Base-by-base conservation (phyloP, 2,888 invertebrate species). In the Heliconius ethilla region DNA sequence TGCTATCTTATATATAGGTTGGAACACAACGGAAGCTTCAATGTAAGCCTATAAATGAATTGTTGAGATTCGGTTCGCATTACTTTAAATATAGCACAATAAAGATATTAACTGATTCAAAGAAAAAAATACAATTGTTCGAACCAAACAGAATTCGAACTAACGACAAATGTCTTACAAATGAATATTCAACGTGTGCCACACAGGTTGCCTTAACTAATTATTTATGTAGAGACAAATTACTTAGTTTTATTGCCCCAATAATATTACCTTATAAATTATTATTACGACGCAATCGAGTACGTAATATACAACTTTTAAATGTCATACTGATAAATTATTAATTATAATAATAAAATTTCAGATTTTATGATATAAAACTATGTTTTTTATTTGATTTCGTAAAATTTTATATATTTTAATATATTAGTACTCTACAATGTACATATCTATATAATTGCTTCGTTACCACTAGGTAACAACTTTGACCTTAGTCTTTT, bases 241-340 rank as follows among this genome's bases (percentile, higher is more conserved):
- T 69, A 69, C 33, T 69, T 25, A 40, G 25, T 69, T 69, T 69
- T 69, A 69, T 69, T 69, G n/a, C 67, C 25, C 13, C 62, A 63
- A 69, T 40, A 40, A 69, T 69, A 69, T 69, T 69, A 69, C 67
- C 67, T 40, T 69, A 69, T 69, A 69, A 69, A 69, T 69, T 69
- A 40, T n/a, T 40, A n/a, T 40, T 69, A 69, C 15, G 67, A 69
- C 40, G 25, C 15, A 6, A n/a, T 13, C 22, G 33, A 3, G 13
- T 40, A 69, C 67, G 15, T 40, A 7, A 69, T 15, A 40, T 69
- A 40, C 13, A 40, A 33, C 37, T 40, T 69, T 40, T 69, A 25
- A 40, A 69, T 69, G 67, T 33, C 67, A 69, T 25, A 25, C 15
- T 7, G 67, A 55, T 55, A 33, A 51, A 22, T 55, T 22, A 55